phyloP scores from a whole-genome alignment of 2,797 vertebrate genomes.

The Sebastes trivittatus region DNA sequence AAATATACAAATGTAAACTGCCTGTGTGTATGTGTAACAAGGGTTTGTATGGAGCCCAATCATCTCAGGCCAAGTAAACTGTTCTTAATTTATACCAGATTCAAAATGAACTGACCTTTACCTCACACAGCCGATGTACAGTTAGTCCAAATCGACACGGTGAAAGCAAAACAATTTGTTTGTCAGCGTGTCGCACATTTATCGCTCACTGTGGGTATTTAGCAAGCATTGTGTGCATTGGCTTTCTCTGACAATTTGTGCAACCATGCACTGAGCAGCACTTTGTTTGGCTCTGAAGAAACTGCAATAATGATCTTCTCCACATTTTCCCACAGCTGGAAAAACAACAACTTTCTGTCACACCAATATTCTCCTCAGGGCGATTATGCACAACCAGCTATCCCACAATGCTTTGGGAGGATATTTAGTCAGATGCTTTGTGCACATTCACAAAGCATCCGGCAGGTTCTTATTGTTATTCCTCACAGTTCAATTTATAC shows the following conservation, averaged over 20 bases:
- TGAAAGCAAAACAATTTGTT: not conserved
- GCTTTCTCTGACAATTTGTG: not conserved
- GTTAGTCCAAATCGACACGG: not conserved
- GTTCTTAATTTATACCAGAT: constrained; percentile 24
- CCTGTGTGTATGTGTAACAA: not conserved
- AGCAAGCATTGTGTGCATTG: not conserved
- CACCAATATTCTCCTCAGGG: not conserved
- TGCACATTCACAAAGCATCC: not conserved
- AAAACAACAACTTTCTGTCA: constrained; percentile 19
- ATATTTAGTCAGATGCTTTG: not conserved
- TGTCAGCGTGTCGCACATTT: not conserved
- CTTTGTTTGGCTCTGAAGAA: not conserved
- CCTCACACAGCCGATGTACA: not conserved
- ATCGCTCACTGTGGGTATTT: not conserved
- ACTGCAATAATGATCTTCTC: not conserved
- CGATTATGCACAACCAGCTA: not conserved
- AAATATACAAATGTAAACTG: constrained; percentile 17
- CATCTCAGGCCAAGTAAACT: constrained; percentile 17
- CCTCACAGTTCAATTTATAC: not conserved
- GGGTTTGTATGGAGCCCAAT: not conserved
- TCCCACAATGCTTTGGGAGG: not conserved
- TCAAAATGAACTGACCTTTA: not conserved
- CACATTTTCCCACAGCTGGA: constrained; percentile 12
- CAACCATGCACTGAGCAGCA: not conserved
- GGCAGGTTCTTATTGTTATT: not conserved